A percentile compares a stretch with the other conserved stretches of the same genome.
Conservation (phyloP, 1,140 invertebrate genomes). For the Drosophila nigrodunni region DNA sequence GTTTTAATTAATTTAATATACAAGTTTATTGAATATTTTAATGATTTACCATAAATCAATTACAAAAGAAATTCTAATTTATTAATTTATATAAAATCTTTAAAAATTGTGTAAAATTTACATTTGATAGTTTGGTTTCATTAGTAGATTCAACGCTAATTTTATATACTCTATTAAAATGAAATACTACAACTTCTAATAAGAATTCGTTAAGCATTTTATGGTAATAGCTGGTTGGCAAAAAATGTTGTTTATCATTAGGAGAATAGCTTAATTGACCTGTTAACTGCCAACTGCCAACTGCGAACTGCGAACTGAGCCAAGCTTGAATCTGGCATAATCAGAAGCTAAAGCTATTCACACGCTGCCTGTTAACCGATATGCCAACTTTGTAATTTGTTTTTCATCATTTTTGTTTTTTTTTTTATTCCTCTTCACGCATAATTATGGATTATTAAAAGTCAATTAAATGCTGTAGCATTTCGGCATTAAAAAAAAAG, state of each 20-base stretch:
- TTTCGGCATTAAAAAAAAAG: constrained; percentile 33
- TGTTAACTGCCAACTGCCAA: neutral
- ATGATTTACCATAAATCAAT: no score
- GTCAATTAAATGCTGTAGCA: constrained; percentile 68
- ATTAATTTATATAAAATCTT: no score
- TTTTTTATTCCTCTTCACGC: constrained; percentile 39
- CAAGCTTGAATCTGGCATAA: neutral
- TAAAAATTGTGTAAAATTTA: no score
- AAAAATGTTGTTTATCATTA: constrained; percentile 13
- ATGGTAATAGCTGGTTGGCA: neutral
- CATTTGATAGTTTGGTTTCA: no score
- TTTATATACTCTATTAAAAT: neutral
- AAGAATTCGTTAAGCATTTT: constrained; percentile 5
- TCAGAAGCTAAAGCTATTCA: constrained; percentile 48
- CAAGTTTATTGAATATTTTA: no score
- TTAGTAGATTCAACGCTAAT: no score
- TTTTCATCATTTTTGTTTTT: constrained; percentile 18
- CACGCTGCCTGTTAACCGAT: constrained; percentile 64
- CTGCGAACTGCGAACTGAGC: neutral
- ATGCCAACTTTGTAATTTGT: constrained; percentile 54
- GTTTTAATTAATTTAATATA: no score
- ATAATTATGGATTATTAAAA: constrained; percentile 79
- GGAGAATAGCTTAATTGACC: constrained; percentile 19
- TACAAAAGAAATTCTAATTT: no score
- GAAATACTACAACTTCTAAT: neutral